phyloP scores from a whole-genome alignment of 1,140 invertebrate genomes.

The Drosophila pseudoananassae region DNA sequence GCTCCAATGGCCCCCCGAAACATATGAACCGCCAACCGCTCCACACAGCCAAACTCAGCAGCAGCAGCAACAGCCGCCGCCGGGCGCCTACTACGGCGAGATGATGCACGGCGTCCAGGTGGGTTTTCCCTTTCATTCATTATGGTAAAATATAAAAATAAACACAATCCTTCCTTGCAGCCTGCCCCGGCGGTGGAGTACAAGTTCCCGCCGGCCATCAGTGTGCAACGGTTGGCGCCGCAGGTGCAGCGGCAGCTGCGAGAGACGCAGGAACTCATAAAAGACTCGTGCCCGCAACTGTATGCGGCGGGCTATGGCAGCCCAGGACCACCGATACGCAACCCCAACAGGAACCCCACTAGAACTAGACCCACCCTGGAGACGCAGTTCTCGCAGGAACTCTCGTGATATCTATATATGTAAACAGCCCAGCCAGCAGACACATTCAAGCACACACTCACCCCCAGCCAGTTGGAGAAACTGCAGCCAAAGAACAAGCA shows the following conservation, averaged over 20 bases:
- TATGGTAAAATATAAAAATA: not conserved
- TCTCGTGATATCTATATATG: slow-evolving; percentile 84
- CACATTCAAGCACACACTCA: slow-evolving; percentile 45
- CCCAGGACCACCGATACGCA: slow-evolving; percentile 82
- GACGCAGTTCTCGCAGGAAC: slow-evolving; percentile 84
- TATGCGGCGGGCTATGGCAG: slow-evolving; percentile 83
- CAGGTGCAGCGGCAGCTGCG: slow-evolving; percentile 83
- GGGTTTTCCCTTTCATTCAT: not conserved
- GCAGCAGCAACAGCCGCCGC: slow-evolving; percentile 60
- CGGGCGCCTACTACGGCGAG: slow-evolving; percentile 78
- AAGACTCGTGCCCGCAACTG: slow-evolving; percentile 84
- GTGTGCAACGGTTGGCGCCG: slow-evolving; percentile 81
- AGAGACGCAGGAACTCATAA: slow-evolving; percentile 84
- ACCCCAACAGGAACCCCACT: slow-evolving; percentile 80
- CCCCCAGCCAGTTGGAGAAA: slow-evolving; percentile 48
- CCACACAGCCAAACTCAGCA: slow-evolving; percentile 77
- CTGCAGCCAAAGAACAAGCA: slow-evolving; percentile 71
- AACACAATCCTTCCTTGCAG: slow-evolving; percentile 11
- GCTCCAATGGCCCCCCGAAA: slow-evolving; percentile 55
- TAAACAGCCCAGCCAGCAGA: slow-evolving; percentile 66
- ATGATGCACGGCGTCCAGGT: slow-evolving; percentile 79
- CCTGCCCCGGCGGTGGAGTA: slow-evolving; percentile 73
- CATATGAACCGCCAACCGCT: slow-evolving; percentile 75
- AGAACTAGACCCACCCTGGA: slow-evolving; percentile 84
- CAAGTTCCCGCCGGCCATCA: slow-evolving; percentile 83